Conservation (phyloP, 1,140 invertebrate genomes). For the Zelostemma sp. region DNA sequence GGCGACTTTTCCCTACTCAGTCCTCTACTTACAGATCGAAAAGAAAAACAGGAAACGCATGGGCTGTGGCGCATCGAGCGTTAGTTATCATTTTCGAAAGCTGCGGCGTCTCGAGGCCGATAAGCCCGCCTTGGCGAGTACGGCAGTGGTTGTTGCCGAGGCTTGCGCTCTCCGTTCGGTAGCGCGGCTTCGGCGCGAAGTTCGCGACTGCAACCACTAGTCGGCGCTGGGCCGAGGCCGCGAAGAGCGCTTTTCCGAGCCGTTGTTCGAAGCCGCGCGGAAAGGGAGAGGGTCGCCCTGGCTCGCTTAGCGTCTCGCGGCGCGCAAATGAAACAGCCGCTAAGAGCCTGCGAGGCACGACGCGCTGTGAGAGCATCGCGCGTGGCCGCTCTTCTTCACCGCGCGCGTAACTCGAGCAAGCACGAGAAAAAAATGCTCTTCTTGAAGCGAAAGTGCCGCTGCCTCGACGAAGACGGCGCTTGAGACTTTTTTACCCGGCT, state of each 20-base stretch:
- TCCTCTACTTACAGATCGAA: too few relatives aligned
- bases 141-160: slow-evolving; percentile 17
- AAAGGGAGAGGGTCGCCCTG: slow-evolving; percentile 10
- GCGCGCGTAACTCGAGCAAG: slow-evolving; percentile 8
- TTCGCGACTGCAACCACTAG: slow-evolving; percentile 53
- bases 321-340: slow-evolving; percentile 56
- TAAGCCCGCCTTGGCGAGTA: slow-evolving; percentile 28
- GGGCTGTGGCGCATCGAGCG: too few relatives aligned
- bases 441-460: slow-evolving; percentile 64
- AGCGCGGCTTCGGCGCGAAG: slow-evolving; percentile 31
- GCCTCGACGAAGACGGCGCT: slow-evolving; percentile 47
- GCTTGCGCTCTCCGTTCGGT: slow-evolving; percentile 26
- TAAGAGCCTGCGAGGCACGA: slow-evolving; percentile 21
- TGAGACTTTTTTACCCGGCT: slow-evolving; percentile 15
- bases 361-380: slow-evolving; percentile 25
- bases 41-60: too few relatives aligned
- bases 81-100: not conserved
- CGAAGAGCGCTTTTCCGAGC: slow-evolving; percentile 48
- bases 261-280: slow-evolving; percentile 23
- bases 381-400: slow-evolving; percentile 18
- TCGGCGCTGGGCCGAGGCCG: slow-evolving; percentile 61
- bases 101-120: slow-evolving; percentile 6
- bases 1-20: too few relatives aligned
- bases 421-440: slow-evolving; percentile 58
- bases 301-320: slow-evolving; percentile 38